These are phyloP conservation scores for Osmerus eperlanus DNA, from an alignment of 2,113 vertebrate genomes.

Conservation along the genomic window DNA sequence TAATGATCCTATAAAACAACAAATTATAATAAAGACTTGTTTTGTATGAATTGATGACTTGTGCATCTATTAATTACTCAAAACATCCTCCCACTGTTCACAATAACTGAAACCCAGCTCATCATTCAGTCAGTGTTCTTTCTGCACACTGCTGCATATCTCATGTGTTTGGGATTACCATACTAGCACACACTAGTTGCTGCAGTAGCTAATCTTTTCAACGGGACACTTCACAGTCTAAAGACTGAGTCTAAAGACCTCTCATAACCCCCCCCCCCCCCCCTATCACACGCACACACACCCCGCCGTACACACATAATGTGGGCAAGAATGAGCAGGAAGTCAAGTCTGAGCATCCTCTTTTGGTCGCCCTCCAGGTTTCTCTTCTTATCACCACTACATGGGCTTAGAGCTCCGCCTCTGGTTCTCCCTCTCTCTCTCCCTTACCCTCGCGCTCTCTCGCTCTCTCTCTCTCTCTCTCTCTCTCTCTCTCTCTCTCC, in stretches of 20 bases:
- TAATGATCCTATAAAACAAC: conserved; percentile 47
- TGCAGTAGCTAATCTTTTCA: conserved; percentile 2
- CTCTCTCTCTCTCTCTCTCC: neutral
- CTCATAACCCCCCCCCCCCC: neutral
- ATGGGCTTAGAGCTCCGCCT: neutral
- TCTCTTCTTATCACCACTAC: too few species aligned
- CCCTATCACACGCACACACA: too few species aligned
- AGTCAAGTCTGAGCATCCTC: too few species aligned
- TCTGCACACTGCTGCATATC: neutral
- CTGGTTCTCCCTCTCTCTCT: too few species aligned
- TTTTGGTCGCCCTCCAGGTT: too few species aligned
- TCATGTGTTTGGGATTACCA: conserved; percentile 11
- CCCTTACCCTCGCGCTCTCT: neutral
- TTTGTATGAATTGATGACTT: conserved; percentile 30
- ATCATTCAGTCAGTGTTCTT: neutral
- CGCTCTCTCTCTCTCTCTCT: neutral
- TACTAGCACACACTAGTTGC: too few species aligned
- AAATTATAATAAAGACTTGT: conserved; percentile 61
- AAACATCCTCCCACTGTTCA: too few species aligned
- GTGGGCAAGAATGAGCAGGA: too few species aligned
- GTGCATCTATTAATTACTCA: neutral
- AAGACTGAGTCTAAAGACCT: too few species aligned
- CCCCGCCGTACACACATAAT: too few species aligned
- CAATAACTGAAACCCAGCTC: neutral
- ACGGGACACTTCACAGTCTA: neutral